Evolutionary conservation across 2,888 invertebrate genomes (phyloP), one percentile per base, ranked within the genome.

Genomic region (Zhuqinia jingwanae): DNA sequence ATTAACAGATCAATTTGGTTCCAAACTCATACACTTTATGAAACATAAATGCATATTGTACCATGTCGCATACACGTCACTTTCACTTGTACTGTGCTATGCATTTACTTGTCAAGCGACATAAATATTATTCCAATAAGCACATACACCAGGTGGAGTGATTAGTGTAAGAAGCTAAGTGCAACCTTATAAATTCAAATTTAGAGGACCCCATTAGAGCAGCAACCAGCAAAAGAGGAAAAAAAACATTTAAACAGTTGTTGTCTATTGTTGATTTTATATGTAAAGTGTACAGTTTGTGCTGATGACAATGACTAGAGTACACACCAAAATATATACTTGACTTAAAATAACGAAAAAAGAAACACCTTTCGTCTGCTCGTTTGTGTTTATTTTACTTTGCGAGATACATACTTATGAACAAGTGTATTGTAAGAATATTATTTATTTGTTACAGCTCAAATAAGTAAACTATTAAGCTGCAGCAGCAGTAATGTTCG

Each of bases 251-350:
- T 22, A 77, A 60, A 58, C 60, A 20, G 8, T 42, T 77, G 36
- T 10, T 13, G 73, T 22, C 47, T 76, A 58, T 27, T 60, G 60
- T 25, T 45, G 77, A 45, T 42, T 60, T 77, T 15, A 73, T 8
- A 56, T 0, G n/a, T n/a, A n/a, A 45, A n/a, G 25, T 56, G n/a
- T n/a, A 22, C 45, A 45, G 3, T 53, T n/a, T 13, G 53, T 30
- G 75, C 5, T n/a, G 45, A 77, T 77, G 77, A 77, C 77, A 77
- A 77, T 45, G 45, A 45, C 60, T 77, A 56, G 58, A 68, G 20
- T 20, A 42, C 42, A 68, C 68, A 60, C 22, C 42, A 58, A 3
- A 36, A n/a, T 58, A n/a, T n/a, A n/a, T n/a, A n/a, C n/a, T n/a
- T n/a, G n/a, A n/a, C n/a, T n/a, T n/a, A n/a, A n/a, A n/a, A n/a